Evolutionary conservation across 2,113 vertebrate species (phyloP), one percentile per base, ranked within the genome.

Genomic region (Variabilichromis moorii): DNA sequence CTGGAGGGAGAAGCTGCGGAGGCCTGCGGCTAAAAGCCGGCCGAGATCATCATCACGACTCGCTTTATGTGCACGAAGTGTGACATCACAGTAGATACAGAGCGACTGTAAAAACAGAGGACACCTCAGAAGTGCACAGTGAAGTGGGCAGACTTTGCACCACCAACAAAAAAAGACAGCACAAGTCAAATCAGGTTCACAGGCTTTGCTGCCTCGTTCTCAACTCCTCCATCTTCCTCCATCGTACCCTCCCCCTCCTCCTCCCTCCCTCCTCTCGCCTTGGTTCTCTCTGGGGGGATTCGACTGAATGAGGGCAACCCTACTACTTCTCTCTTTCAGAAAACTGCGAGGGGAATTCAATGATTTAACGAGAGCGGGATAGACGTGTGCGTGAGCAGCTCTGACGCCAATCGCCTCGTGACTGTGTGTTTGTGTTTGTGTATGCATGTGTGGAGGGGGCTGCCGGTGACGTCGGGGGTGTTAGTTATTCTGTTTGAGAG

Each of bases 241-340:
- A 50, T 78, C 59, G 8, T 31, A 2, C 37, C 8, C 53, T n/a
- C 26, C 51, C 28, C 78, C 5, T 28, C 68, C 21, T 76, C 51
- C 17, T 10, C 50, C 17, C 28, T 51, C 24, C 26, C 51, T 11
- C 45, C 28, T 82, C 61, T 80, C 51, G 3, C 51, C 84, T 86
- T 3, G 2, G 76, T 26, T 86, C 89, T 71, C 86, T 84, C 78
- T 16, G 55, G 61, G 55, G 90, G 87, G 76, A 88, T 84, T 40
- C 84, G 93, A 95, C 90, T 94, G 94, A 95, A 95, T 95, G 91
- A 96, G 93, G 95, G 91, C 95, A 96, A 54, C 82, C 90, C 88
- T 55, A 80, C 83, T 59, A 80, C 81, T 84, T 82, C 83, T 90
- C 71, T 68, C 59, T 84, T 78, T 91, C 17, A 83, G 50, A 80